Conservation (phyloP, 2,888 invertebrate species). For the Macroteleia sp. region DNA sequence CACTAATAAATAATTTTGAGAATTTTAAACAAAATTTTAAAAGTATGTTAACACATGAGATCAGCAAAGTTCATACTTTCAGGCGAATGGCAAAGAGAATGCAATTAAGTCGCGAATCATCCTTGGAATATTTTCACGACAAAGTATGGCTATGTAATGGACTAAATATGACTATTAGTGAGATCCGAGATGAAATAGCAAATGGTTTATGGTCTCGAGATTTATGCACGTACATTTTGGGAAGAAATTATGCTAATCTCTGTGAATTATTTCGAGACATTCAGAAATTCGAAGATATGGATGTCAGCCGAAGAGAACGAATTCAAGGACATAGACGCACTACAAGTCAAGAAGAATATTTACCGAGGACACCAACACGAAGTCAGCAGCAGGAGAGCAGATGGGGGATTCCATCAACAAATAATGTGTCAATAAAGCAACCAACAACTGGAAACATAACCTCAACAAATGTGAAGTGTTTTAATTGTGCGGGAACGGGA, state of each 20-base stretch:
- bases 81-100: not conserved
- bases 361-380: no score
- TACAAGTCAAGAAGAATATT: no score
- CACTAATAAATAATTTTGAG: not conserved
- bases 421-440: not conserved
- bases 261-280: not conserved
- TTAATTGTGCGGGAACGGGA: not conserved
- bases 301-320: not conserved
- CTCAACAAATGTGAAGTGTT: not conserved
- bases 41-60: not conserved
- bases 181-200: slow-evolving; percentile 2
- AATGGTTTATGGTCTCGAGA: slow-evolving; percentile 1
- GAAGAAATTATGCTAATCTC: not conserved
- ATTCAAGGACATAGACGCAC: not conserved
- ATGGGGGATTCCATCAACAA: not conserved
- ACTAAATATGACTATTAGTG: not conserved
- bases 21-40: not conserved
- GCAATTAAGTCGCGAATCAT: no score
- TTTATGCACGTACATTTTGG: not conserved
- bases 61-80: not conserved
- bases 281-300: not conserved
- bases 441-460: not conserved
- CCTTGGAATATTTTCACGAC: slow-evolving; percentile 3
- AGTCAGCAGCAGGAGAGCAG: not conserved
- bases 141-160: slow-evolving; percentile 4